phyloP scores from a whole-genome alignment of 2,888 invertebrate genomes.

The Iselma pallidipennis region DNA sequence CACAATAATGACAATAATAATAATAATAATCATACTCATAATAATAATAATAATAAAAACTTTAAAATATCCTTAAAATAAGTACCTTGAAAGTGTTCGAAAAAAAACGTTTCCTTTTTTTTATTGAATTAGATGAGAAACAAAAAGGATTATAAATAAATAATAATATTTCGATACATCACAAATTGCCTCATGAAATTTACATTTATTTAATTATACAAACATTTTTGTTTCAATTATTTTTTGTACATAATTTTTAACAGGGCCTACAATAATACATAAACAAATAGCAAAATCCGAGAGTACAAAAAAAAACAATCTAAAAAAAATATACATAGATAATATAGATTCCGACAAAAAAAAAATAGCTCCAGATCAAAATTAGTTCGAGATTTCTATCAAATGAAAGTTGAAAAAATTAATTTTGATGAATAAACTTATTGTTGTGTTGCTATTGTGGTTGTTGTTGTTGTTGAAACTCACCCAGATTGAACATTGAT shows the following conservation, averaged over 20 bases:
- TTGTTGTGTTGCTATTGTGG: background rate
- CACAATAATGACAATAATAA: conserved; percentile 32
- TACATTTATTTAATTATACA: conserved; percentile 34
- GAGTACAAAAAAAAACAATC: background rate
- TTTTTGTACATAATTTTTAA: conserved; percentile 21
- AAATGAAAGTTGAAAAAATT: background rate
- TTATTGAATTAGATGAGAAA: too few species aligned
- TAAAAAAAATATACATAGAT: too few species aligned
- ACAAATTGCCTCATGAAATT: conserved; percentile 37
- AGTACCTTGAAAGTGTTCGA: conserved; percentile 19
- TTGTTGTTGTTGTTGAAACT: background rate
- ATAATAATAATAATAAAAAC: conserved; percentile 26
- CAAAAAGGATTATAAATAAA: conserved; percentile 17
- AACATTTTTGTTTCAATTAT: too few species aligned
- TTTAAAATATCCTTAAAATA: conserved; percentile 28
- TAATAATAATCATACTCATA: conserved; percentile 18
- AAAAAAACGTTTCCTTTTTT: too few species aligned
- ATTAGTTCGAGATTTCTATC: background rate
- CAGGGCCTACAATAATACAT: conserved; percentile 1
- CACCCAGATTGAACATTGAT: background rate
- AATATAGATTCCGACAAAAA: background rate
- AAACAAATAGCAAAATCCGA: conserved; percentile 3
- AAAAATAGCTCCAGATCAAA: background rate
- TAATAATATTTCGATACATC: conserved; percentile 38
- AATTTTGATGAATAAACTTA: too few species aligned